Conservation (phyloP, 2,113 vertebrate genomes). For the Platysternon megacephalum region DNA sequence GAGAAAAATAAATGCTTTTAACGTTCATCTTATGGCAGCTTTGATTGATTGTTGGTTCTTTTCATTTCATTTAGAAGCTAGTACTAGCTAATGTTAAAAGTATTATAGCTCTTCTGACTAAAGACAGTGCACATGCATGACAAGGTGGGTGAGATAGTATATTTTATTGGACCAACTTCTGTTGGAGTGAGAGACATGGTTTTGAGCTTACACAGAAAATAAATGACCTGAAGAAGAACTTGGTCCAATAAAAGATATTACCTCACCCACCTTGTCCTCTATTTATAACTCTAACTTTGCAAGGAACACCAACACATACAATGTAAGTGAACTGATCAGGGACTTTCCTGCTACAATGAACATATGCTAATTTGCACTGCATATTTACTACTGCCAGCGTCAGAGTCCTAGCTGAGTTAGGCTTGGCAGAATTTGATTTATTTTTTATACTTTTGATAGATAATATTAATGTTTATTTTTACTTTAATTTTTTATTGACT, state of each 20-base stretch:
- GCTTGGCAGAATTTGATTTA: background rate
- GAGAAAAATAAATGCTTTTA: background rate
- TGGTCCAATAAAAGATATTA: background rate
- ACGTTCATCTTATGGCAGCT: background rate
- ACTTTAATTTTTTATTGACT: background rate
- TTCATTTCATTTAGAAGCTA: background rate
- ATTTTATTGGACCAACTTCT: background rate
- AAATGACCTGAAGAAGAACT: background rate
- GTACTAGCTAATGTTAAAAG: background rate
- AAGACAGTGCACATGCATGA: background rate
- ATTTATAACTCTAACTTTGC: background rate
- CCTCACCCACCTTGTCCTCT: background rate
- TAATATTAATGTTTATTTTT: background rate
- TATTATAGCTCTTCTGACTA: background rate
- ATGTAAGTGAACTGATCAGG: background rate
- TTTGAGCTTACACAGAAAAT: background rate
- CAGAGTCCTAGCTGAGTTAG: background rate
- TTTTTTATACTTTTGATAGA: background rate
- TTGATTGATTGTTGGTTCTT: background rate
- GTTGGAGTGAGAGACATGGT: background rate
- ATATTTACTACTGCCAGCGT: background rate
- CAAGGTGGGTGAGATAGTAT: background rate
- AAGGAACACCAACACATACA: background rate
- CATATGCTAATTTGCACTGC: background rate
- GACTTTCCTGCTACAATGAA: background rate